Percentiles rank a stretch among this genome's conserved stretches.
Conservation (phyloP, 2,797 vertebrate species). For the Oreochromis mossambicus region DNA sequence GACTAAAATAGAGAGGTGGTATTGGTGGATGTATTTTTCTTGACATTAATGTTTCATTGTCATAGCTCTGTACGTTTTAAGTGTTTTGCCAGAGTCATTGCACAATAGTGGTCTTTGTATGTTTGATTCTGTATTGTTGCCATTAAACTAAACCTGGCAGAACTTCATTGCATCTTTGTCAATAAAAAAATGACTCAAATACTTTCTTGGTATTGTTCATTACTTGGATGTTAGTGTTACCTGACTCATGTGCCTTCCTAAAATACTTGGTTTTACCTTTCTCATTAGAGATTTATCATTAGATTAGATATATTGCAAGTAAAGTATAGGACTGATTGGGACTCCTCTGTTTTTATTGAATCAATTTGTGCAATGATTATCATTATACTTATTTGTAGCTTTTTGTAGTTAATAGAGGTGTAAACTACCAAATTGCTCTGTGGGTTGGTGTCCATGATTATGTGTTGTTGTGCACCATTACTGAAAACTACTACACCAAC, state of each 20-base stretch:
- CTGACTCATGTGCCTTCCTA: not conserved
- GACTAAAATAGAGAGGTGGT: not conserved
- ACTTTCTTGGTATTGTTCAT: conserved; percentile 16
- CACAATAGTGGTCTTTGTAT: conserved; percentile 23
- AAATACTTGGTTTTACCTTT: conserved; percentile 4
- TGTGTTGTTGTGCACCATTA: not conserved
- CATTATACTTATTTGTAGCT: not conserved
- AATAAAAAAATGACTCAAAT: conserved; percentile 51
- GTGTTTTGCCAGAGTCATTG: conserved; percentile 45
- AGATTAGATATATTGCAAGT: not conserved
- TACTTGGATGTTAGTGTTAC: conserved; percentile 3
- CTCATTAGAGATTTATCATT: not conserved
- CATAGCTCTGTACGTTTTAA: conserved; percentile 29
- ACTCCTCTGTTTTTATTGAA: not conserved
- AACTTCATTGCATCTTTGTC: conserved; percentile 46
- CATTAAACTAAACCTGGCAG: conserved; percentile 37
- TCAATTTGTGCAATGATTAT: not conserved
- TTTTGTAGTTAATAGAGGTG: not conserved
- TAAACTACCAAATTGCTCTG: not conserved
- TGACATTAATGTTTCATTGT: conserved; percentile 27
- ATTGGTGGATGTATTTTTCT: conserved; percentile 11
- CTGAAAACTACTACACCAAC: not conserved
- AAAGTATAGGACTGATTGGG: not conserved
- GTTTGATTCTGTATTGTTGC: conserved; percentile 37
- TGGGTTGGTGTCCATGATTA: no score